Evolutionary conservation across 2,888 invertebrate genomes (phyloP).

Genomic region (Drosophila vallismaia): DNA sequence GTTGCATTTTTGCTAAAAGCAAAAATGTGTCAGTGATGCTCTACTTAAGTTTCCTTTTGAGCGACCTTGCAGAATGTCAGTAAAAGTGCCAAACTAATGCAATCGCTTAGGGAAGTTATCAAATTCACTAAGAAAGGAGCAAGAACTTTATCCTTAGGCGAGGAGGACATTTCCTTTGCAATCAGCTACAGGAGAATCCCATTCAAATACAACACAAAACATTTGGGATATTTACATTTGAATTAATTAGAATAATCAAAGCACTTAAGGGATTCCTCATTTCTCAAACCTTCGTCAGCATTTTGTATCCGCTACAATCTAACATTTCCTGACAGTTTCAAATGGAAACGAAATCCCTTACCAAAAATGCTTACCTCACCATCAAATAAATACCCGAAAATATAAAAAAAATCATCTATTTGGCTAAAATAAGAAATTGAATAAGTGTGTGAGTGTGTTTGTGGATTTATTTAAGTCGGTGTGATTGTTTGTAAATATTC

Average conservation of each 20-base stretch:
- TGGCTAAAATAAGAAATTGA: constrained; percentile 43
- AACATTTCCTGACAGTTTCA: constrained; percentile 27
- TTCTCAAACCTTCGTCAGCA: constrained; percentile 28
- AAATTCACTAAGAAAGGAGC: no score
- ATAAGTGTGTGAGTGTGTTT: constrained; percentile 11
- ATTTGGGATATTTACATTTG: constrained; percentile 5
- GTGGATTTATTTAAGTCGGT: neutral
- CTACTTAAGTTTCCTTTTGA: constrained; percentile 30
- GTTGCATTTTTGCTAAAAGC: constrained; percentile 21
- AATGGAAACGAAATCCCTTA: constrained; percentile 6
- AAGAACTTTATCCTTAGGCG: neutral
- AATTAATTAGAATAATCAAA: constrained; percentile 37
- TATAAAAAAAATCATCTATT: constrained; percentile 18
- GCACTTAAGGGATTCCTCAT: neutral
- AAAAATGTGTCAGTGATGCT: constrained; percentile 41
- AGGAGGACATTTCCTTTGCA: no score
- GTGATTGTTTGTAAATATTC: constrained; percentile 17
- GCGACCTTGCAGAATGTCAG: constrained; percentile 42
- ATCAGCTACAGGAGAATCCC: no score
- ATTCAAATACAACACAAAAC: no score
- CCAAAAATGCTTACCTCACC: constrained; percentile 26
- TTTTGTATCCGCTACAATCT: neutral
- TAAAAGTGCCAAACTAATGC: constrained; percentile 23
- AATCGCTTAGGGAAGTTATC: constrained; percentile 9
- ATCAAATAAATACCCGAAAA: neutral